phyloP scores from a whole-genome alignment of 2,113 vertebrate genomes.

The Bambusicola thoracicus region DNA sequence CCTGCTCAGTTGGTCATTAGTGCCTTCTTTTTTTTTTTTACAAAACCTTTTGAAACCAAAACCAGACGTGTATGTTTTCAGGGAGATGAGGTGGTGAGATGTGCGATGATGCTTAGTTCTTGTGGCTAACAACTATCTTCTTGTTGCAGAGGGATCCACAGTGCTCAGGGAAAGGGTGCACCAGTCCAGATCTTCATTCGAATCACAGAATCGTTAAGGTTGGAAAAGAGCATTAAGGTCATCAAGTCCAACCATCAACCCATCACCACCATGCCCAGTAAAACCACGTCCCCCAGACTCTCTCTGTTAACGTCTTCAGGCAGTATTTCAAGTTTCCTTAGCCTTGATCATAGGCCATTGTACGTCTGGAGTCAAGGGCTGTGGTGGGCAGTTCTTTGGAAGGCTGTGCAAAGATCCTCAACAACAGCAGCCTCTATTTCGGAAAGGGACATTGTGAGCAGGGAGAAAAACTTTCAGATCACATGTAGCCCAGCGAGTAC shows the following conservation, averaged over 20 bases:
- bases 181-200: background rate
- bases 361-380: background rate
- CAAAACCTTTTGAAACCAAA: background rate
- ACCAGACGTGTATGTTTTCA: fast-evolving
- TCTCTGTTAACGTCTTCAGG: background rate
- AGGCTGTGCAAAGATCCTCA: background rate
- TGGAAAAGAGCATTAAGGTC: too few relatives aligned
- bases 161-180: background rate
- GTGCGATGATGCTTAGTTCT: fast-evolving
- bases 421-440: background rate
- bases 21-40: background rate
- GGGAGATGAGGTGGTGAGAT: background rate
- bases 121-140: background rate
- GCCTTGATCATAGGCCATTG: background rate
- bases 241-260: too few relatives aligned
- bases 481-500: conserved; percentile 18
- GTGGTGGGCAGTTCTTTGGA: background rate
- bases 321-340: conserved; percentile 1
- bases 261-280: too few relatives aligned
- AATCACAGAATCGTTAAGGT: too few relatives aligned
- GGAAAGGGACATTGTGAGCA: conserved; percentile 33
- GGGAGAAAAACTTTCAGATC: conserved; percentile 16
- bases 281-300: too few relatives aligned
- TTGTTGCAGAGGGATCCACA: background rate
- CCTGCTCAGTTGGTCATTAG: background rate